Evolutionary conservation across 2,888 invertebrate genomes (phyloP), one percentile per base, ranked within the genome.

Genomic region (Tachina grossa): DNA sequence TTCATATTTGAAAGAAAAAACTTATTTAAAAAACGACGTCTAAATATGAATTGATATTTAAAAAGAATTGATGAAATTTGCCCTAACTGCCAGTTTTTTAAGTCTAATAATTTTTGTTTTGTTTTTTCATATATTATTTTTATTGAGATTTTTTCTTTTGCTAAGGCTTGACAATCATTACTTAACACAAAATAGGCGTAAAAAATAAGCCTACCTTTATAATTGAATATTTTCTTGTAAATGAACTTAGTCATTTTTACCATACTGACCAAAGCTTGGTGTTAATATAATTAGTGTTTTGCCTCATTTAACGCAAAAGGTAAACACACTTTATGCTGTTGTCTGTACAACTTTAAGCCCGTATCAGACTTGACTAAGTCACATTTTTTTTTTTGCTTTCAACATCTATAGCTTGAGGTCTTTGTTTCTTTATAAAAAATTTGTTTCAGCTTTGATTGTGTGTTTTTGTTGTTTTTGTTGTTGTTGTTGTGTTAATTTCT

Each of bases 251-350:
- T 51, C 57, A 19, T 9, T 66, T 74, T 14, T 61, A 59, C 9
- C 13, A 43, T 1, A 8, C n/a, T 13, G 11, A 10, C 16, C 45
- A 41, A 1, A 11, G 43, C 45, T 59, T 83, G 68, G 74, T 74
- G 78, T 83, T 74, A 83, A 83, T 78, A 45, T 31, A 78, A 78
- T 78, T 83, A 78, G 43, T 55, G 57, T 14, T 66, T 5, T 16
- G 61, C 9, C 0, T 43, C n/a, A 51, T 11, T 45, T 77, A 43
- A 49, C 14, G 9, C n/a, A 8, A 51, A n/a, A 16, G 22, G 6
- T 41, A 22, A 9, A 68, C 59, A 68, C 43, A 61, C 61, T 53
- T 31, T 31, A 31, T 31, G 31, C 31, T 31, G 31, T 31, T 31
- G 31, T 63, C 19, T 19, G 43, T 19, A 45, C 16, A 43, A 53